phyloP scores from a whole-genome alignment of 2,888 invertebrate genomes.

The Coelopa pilipes region DNA sequence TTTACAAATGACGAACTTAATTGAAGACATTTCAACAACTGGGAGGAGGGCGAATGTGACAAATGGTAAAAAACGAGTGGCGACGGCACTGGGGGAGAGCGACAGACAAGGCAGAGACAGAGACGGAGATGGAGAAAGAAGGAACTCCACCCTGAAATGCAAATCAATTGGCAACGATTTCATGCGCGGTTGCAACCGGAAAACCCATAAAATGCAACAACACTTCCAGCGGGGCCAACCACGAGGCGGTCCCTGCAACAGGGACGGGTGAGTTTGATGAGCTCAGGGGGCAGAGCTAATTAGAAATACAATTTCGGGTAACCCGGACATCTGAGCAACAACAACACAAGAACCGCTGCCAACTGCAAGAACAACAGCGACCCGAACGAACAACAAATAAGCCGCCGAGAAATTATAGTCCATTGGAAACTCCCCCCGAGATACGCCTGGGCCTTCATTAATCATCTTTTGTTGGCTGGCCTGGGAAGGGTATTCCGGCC shows the following conservation, averaged over 20 bases:
- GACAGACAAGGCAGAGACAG: not conserved
- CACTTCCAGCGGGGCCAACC: not conserved
- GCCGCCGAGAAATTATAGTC: no score
- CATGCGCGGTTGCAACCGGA: slow-evolving; percentile 5
- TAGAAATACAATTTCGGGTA: not conserved
- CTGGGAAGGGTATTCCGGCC: not conserved
- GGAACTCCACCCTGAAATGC: not conserved
- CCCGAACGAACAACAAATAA: not conserved
- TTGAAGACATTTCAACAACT: slow-evolving; percentile 2
- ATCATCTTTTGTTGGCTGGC: not conserved
- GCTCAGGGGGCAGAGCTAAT: not conserved
- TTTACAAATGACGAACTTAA: slow-evolving; percentile 5
- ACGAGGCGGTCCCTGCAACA: not conserved
- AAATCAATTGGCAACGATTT: slow-evolving; percentile 8
- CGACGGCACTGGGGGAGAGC: not conserved
- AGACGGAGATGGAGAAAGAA: not conserved
- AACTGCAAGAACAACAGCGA: not conserved
- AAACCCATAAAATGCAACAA: not conserved
- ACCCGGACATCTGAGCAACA: slow-evolving; percentile 5
- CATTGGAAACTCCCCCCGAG: not conserved
- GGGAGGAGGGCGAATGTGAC: not conserved
- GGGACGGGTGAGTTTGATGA: not conserved
- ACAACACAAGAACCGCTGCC: not conserved
- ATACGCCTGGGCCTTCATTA: not conserved
- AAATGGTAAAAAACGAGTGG: not conserved